These are phyloP conservation scores for Barbus barbus DNA, from an alignment of 2,113 vertebrate species.

Conservation along the genomic window DNA sequence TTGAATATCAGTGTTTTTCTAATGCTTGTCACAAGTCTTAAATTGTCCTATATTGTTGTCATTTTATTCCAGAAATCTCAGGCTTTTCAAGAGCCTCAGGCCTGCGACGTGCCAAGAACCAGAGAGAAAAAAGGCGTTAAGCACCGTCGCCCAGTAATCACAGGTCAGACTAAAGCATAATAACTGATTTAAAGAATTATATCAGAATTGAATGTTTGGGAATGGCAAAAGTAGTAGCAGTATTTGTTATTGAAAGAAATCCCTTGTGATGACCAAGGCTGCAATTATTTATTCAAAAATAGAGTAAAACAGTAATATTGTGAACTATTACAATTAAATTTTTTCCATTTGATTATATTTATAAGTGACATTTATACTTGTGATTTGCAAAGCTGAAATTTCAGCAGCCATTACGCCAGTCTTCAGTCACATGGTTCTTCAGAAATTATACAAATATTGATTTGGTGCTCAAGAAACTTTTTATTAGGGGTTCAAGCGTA, in stretches of 20 bases:
- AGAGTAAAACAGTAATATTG: neutral
- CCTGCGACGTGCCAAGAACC: constrained; percentile 18
- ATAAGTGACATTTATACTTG: neutral
- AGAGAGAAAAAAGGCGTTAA: constrained; percentile 23
- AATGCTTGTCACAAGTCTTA: neutral
- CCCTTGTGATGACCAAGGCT: no score
- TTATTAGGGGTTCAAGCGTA: no score
- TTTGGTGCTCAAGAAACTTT: no score
- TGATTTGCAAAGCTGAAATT: neutral
- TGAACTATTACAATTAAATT: neutral
- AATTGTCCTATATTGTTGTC: neutral
- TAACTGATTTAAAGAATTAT: neutral
- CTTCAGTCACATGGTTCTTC: neutral
- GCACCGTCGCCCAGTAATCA: neutral
- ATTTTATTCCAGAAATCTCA: constrained; percentile 22
- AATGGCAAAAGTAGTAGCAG: neutral
- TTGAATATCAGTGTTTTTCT: no score
- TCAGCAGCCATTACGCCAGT: neutral
- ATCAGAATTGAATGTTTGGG: no score
- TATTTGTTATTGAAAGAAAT: neutral
- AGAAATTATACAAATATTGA: neutral
- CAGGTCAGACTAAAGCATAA: constrained; percentile 11
- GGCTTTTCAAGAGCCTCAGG: constrained; percentile 9
- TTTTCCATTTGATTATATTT: neutral
- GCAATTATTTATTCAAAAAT: neutral